A percentile compares a stretch with the other conserved stretches of the same genome.
Conservation (phyloP, 2,888 invertebrate genomes). For the Anorthoa munda region DNA sequence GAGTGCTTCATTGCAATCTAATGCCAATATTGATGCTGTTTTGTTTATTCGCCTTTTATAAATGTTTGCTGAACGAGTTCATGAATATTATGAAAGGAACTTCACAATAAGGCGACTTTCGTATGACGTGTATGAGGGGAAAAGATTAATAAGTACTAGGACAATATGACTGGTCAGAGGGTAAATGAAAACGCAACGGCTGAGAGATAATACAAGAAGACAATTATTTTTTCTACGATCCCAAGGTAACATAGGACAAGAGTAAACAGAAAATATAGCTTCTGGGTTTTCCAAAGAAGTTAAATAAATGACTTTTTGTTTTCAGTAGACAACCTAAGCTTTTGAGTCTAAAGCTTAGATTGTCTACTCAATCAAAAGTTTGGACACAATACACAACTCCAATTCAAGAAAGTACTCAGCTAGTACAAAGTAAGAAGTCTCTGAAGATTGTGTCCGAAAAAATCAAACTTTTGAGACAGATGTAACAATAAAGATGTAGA, state of each 20-base stretch:
- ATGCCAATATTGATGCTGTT: constrained; percentile 25
- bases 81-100: background rate
- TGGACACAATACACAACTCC: constrained; percentile 25
- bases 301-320: constrained; percentile 21
- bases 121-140: background rate
- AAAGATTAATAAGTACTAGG: background rate
- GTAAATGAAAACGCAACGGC: background rate
- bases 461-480: constrained; percentile 9
- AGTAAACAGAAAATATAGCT: background rate
- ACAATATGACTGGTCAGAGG: background rate
- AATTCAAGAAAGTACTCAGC: constrained; percentile 9
- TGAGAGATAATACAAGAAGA: background rate
- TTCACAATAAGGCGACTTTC: background rate
- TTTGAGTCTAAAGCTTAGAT: constrained; percentile 13
- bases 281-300: background rate
- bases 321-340: constrained; percentile 2
- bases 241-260: too few relatives aligned
- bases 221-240: background rate
- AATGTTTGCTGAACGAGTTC: background rate
- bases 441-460: constrained; percentile 19
- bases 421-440: constrained; percentile 11
- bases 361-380: constrained; percentile 34
- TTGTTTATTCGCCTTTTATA: constrained; percentile 17
- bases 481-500: constrained; percentile 15
- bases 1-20: constrained; percentile 31